Percentiles rank a stretch among this genome's conserved stretches.
Conservation (phyloP, 2,113 vertebrate genomes). For the Semicossyphus pulcher region DNA sequence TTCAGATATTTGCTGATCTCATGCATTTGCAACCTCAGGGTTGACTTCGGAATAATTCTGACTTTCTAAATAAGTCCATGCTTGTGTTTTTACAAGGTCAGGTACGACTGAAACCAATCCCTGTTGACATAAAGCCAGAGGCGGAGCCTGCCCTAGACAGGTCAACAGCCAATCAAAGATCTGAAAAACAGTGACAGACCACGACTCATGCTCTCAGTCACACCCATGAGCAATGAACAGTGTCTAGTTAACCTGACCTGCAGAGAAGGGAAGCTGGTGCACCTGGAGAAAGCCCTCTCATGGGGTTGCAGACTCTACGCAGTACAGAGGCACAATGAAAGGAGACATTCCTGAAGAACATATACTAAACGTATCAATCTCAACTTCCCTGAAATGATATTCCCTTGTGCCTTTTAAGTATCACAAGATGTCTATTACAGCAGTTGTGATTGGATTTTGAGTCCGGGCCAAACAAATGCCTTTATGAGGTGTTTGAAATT, state of each 20-base stretch:
- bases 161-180: background rate
- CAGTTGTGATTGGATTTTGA: constrained; percentile 61
- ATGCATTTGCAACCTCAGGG: constrained; percentile 60
- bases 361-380: constrained; percentile 63
- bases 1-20: no score
- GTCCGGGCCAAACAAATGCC: constrained; percentile 53
- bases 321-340: constrained; percentile 3
- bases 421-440: constrained; percentile 58
- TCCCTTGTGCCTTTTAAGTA: constrained; percentile 44
- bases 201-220: background rate
- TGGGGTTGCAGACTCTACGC: background rate
- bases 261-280: background rate
- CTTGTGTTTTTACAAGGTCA: background rate
- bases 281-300: background rate
- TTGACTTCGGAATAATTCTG: no score
- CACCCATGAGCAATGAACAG: background rate
- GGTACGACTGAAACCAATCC: background rate
- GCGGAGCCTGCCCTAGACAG: background rate
- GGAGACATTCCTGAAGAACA: constrained; percentile 31
- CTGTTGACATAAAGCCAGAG: background rate
- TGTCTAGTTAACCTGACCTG: no score
- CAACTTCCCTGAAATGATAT: constrained; percentile 43
- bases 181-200: background rate
- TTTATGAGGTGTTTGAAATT: constrained; percentile 67
- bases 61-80: constrained; percentile 28